Conservation (phyloP, 2,113 vertebrate genomes). For the Ameiurus melas region DNA sequence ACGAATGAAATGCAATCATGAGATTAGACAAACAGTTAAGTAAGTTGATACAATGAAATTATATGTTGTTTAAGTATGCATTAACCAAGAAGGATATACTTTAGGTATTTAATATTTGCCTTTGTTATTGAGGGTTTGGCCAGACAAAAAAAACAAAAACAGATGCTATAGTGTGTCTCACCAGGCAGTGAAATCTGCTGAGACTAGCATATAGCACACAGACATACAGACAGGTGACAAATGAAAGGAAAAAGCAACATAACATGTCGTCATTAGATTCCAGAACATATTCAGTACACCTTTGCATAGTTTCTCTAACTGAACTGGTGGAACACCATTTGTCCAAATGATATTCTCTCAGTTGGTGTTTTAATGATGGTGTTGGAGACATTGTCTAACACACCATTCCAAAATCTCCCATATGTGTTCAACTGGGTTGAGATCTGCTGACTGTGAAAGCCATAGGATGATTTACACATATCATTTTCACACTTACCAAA, state of each 20-base stretch:
- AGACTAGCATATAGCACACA: neutral
- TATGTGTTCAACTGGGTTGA: no score
- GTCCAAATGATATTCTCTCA: neutral
- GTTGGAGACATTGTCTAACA: neutral
- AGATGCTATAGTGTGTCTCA: neutral
- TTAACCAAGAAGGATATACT: neutral
- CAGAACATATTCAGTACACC: neutral
- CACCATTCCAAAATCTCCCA: neutral
- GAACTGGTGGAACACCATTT: neutral
- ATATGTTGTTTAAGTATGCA: neutral
- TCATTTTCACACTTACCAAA: neutral
- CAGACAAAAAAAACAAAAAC: neutral
- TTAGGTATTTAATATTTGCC: neutral
- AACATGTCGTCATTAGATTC: neutral
- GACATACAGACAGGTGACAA: neutral
- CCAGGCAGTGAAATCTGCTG: neutral
- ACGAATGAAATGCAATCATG: neutral
- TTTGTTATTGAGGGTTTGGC: slow-evolving; percentile 1
- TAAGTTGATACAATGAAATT: neutral
- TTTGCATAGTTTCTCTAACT: neutral
- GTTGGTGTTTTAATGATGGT: neutral
- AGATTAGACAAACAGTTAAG: slow-evolving; percentile 10
- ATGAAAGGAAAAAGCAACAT: neutral
- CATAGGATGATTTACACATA: neutral
- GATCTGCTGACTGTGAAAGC: neutral